Conservation (phyloP, 2,888 invertebrate genomes). For the Horisme vitalbata region DNA sequence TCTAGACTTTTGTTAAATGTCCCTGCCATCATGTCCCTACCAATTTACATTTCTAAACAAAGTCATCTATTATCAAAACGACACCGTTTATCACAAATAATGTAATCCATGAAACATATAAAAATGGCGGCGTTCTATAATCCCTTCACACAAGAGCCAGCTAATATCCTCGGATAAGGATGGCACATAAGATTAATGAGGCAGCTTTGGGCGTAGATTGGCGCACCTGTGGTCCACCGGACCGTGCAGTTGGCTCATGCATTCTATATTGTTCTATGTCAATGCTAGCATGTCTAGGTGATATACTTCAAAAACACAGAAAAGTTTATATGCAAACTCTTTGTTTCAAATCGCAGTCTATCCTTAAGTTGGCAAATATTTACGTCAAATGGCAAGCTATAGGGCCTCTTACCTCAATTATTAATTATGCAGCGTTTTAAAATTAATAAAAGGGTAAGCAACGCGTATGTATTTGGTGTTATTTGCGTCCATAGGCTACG, state of each 20-base stretch:
- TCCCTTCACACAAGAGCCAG: slow-evolving; percentile 26
- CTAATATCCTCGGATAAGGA: slow-evolving; percentile 32
- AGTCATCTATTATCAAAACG: background rate
- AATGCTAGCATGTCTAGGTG: slow-evolving; percentile 9
- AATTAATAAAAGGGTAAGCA: too few species aligned
- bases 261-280: slow-evolving; percentile 37
- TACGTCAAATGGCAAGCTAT: too few species aligned
- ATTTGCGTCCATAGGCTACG: too few species aligned
- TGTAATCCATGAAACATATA: slow-evolving; percentile 16
- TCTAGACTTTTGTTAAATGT: too few species aligned
- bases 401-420: too few species aligned
- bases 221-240: slow-evolving; percentile 46
- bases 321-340: background rate
- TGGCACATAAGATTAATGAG: slow-evolving; percentile 62
- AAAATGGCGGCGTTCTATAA: slow-evolving; percentile 17
- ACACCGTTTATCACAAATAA: slow-evolving; percentile 11
- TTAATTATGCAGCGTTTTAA: too few species aligned
- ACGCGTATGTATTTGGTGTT: too few species aligned
- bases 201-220: slow-evolving; percentile 55
- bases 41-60: too few species aligned
- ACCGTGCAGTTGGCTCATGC: slow-evolving; percentile 39
- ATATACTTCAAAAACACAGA: background rate
- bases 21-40: too few species aligned
- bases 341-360: too few species aligned
- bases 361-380: too few species aligned